Percentiles rank a stretch among this genome's conserved stretches.
Evolutionary conservation across 2,113 vertebrate species (phyloP).

Genomic region (Solea solea): DNA sequence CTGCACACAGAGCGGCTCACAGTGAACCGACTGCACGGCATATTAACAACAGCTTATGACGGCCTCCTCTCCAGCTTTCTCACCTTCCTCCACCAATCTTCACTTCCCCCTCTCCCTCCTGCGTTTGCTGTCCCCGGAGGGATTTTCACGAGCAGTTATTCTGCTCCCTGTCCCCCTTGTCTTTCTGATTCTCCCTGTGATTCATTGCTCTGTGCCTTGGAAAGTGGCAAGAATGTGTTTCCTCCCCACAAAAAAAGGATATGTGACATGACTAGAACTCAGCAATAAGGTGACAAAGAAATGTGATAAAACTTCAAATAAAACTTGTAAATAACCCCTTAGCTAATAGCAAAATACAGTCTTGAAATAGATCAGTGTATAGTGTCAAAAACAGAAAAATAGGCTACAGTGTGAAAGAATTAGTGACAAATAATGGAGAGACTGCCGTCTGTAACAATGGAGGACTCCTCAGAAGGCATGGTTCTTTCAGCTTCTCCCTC

Average conservation of each 20-base stretch:
- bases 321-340: not conserved
- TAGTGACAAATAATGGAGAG: too few species aligned
- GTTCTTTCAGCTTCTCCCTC: too few species aligned
- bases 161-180: constrained; percentile 1
- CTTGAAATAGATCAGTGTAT: too few species aligned
- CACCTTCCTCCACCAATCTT: constrained; percentile 31
- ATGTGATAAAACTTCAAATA: not conserved
- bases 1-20: not conserved
- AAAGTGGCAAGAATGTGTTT: constrained; percentile 10
- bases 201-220: constrained; percentile 1
- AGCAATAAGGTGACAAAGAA: not conserved
- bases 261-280: not conserved
- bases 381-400: too few species aligned
- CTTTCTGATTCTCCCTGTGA: constrained; percentile 10
- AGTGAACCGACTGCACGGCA: not conserved
- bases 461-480: too few species aligned
- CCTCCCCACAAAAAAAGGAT: not conserved
- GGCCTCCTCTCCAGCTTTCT: constrained; percentile 8
- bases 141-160: constrained; percentile 14
- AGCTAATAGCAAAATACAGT: not conserved
- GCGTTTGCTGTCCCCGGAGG: constrained; percentile 9
- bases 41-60: constrained; percentile 5
- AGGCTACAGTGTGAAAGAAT: too few species aligned
- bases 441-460: too few species aligned
- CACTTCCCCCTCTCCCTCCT: constrained; percentile 4